Base-by-base conservation (phyloP, 1,140 invertebrate genomes). In the Calycopis cecrops region DNA sequence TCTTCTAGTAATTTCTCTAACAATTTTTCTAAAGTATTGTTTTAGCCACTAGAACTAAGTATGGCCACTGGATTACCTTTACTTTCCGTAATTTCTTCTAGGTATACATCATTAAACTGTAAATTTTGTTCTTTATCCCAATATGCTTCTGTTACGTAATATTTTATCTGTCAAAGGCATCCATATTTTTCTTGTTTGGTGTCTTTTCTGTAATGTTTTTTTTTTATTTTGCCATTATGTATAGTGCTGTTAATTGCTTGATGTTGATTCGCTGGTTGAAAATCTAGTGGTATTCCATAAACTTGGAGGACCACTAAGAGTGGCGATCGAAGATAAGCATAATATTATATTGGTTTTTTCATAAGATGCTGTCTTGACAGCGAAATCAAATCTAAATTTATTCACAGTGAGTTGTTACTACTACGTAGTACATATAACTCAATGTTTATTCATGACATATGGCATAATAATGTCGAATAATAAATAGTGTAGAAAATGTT, bases 331-430 rank as follows among this genome's bases (percentile, higher is more conserved):
- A 55, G 70, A 69, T 65, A 69, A 53, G 55, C 61, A 67, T 11
- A 74, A 58, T 33, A n/a, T n/a, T n/a, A 67, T 52, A 40, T 76
- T 76, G 49, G 76, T 42, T 65, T 76, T 78, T 65, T 63, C 69
- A 60, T 76, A 69, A 52, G 44, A 10, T 55, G 63, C 8, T 34
- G 48, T 11, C 60, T 61, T 62, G 3, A 72, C 62, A 57, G 33
- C 14, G 50, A 78, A 76, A 59, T 70, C 60, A 63, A 76, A 79
- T 35, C 65, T 57, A n/a, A 76, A 60, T 40, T 68, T 77, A 10
- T 71, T 66, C 70, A 79, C n/a, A n/a, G n/a, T n/a, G n/a, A n/a
- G n/a, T n/a, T n/a, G n/a, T n/a, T n/a, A n/a, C n/a, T n/a, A n/a
- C n/a, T n/a, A n/a, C n/a, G n/a, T n/a, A n/a, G n/a, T n/a, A n/a